Percentiles rank a stretch among this genome's conserved stretches.
These are phyloP conservation scores for Epinephelus awoara DNA, from an alignment of 2,797 vertebrate species.

Conservation along the genomic window DNA sequence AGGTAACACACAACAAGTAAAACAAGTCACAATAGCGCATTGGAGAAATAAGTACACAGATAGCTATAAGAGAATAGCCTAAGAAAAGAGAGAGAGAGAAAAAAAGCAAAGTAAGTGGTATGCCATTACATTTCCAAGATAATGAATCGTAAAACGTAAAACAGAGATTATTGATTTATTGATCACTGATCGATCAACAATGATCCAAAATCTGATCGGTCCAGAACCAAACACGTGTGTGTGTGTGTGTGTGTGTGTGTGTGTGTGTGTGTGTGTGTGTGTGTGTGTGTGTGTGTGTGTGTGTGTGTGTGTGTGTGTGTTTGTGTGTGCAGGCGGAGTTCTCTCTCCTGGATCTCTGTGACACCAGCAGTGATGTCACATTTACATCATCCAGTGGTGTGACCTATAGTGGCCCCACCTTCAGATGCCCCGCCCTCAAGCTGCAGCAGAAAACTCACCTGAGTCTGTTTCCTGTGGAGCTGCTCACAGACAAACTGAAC, in stretches of 20 bases:
- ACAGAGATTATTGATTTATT: too few relatives aligned
- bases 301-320: constrained; percentile 7
- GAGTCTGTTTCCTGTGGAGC: constrained; percentile 59
- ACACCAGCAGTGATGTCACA: constrained; percentile 39
- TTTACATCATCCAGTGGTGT: constrained; percentile 54
- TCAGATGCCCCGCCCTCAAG: constrained; percentile 42
- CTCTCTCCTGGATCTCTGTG: constrained; percentile 49
- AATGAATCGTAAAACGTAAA: too few relatives aligned
- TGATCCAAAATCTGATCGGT: background rate
- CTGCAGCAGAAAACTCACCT: constrained; percentile 38
- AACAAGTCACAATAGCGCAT: too few relatives aligned
- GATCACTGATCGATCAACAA: background rate
- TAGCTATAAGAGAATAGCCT: too few relatives aligned
- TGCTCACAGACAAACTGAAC: constrained; percentile 61
- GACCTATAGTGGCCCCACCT: constrained; percentile 58
- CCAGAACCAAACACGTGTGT: background rate
- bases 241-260: constrained; percentile 3
- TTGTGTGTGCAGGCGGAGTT: constrained; percentile 42
- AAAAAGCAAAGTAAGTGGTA: too few relatives aligned
- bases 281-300: constrained; percentile 1
- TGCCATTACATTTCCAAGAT: too few relatives aligned
- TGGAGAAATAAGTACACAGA: too few relatives aligned
- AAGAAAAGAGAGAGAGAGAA: too few relatives aligned
- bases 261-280: constrained; percentile 14
- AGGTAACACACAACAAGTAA: too few relatives aligned